Conservation (phyloP, 2,888 invertebrate genomes). For the Trissoscelio sp. region DNA sequence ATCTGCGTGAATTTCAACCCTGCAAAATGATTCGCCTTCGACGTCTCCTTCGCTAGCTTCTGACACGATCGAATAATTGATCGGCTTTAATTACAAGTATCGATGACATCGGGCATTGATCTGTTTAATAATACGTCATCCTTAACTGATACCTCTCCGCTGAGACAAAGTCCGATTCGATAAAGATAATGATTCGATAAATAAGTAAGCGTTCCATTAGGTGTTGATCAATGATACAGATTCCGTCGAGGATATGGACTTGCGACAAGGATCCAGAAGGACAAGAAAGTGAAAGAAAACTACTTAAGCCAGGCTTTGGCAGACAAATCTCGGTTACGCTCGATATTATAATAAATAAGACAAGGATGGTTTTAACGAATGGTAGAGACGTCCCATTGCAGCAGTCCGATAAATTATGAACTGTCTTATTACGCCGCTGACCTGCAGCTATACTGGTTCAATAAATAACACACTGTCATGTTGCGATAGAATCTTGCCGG, state of each 20-base stretch:
- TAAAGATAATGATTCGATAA: slow-evolving; percentile 60
- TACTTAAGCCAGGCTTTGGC: too few species aligned
- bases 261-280: too few species aligned
- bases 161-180: slow-evolving; percentile 40
- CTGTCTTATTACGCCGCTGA: slow-evolving; percentile 63
- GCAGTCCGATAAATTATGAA: slow-evolving; percentile 55
- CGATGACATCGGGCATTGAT: slow-evolving; percentile 38
- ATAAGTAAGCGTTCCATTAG: slow-evolving; percentile 62
- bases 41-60: background rate
- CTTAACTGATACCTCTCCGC: slow-evolving; percentile 33
- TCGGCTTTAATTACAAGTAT: slow-evolving; percentile 47
- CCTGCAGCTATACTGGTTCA: slow-evolving; percentile 49
- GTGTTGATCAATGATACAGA: slow-evolving; percentile 53
- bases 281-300: too few species aligned
- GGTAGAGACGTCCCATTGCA: slow-evolving; percentile 17
- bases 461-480: slow-evolving; percentile 67
- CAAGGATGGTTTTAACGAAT: slow-evolving; percentile 27
- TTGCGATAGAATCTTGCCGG: slow-evolving; percentile 51
- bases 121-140: slow-evolving; percentile 53
- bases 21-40: slow-evolving; percentile 18
- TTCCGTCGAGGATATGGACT: slow-evolving; percentile 15
- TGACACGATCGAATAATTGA: slow-evolving; percentile 22
- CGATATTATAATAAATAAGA: slow-evolving; percentile 43
- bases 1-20: background rate
- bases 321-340: slow-evolving; percentile 2